These are phyloP conservation scores for Acrossocheilus fasciatus DNA, from an alignment of 2,797 vertebrate species.

Conservation along the genomic window DNA sequence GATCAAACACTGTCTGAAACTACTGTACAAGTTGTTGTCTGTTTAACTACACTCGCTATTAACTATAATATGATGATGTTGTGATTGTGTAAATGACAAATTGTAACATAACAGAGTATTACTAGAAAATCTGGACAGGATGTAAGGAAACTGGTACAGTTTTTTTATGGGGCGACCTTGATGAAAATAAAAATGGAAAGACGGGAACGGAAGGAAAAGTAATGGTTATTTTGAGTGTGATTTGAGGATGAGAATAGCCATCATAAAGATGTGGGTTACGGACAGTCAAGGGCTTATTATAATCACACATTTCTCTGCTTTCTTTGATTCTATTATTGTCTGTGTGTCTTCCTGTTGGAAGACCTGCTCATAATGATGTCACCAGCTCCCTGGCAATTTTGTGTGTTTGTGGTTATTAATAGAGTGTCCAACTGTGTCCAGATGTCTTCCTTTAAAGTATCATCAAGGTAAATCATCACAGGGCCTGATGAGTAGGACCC, in stretches of 20 bases:
- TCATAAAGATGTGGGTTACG: constrained; percentile 30
- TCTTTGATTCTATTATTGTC: constrained; percentile 76
- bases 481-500: constrained; percentile 58
- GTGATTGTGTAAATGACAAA: constrained; percentile 3
- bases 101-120: background rate
- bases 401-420: constrained; percentile 72
- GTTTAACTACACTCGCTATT: background rate
- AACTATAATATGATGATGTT: background rate
- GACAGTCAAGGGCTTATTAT: constrained; percentile 43
- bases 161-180: constrained; percentile 7
- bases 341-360: constrained; percentile 72
- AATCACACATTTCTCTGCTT: constrained; percentile 57
- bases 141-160: background rate
- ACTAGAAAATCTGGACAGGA: constrained; percentile 12
- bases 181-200: constrained; percentile 22
- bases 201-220: constrained; percentile 25
- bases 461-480: constrained; percentile 73
- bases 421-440: constrained; percentile 72
- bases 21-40: background rate
- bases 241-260: constrained; percentile 32
- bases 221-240: constrained; percentile 19
- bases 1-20: background rate
- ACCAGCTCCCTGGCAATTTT: constrained; percentile 64
- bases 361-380: constrained; percentile 73
- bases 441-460: constrained; percentile 80